Evolutionary conservation across 2,888 invertebrate genomes (phyloP).

Genomic region (Agonopterix heracliana): DNA sequence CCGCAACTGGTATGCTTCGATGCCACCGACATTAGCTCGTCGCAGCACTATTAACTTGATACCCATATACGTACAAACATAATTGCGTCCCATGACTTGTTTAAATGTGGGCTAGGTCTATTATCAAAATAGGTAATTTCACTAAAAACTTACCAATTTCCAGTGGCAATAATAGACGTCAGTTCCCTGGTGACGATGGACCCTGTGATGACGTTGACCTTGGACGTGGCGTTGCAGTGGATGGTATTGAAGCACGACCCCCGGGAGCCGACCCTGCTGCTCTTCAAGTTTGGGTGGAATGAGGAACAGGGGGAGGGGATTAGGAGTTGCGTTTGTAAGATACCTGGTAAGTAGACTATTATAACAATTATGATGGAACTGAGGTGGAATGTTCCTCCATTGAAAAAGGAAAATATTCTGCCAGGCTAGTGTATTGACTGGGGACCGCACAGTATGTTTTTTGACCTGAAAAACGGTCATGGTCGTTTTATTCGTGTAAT

Average conservation of each 20-base stretch:
- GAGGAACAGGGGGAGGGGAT: constrained; percentile 18
- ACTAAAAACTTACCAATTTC: neutral
- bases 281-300: constrained; percentile 54
- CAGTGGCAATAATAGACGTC: constrained; percentile 46
- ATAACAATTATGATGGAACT: too few relatives aligned
- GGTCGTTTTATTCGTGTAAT: too few relatives aligned
- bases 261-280: constrained; percentile 40
- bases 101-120: too few relatives aligned
- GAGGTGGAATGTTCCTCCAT: too few relatives aligned
- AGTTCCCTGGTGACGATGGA: constrained; percentile 23
- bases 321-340: constrained; percentile 39
- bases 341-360: constrained; percentile 39
- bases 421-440: too few relatives aligned
- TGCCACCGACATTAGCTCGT: too few relatives aligned
- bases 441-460: too few relatives aligned
- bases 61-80: too few relatives aligned
- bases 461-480: too few relatives aligned
- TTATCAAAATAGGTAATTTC: neutral
- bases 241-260: constrained; percentile 35
- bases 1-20: too few relatives aligned
- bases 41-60: too few relatives aligned
- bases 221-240: constrained; percentile 49
- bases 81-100: too few relatives aligned
- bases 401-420: neutral
- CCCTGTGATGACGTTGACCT: constrained; percentile 27